These are phyloP conservation scores for Idaea dimidiata DNA, from an alignment of 2,888 invertebrate genomes.

Conservation along the genomic window DNA sequence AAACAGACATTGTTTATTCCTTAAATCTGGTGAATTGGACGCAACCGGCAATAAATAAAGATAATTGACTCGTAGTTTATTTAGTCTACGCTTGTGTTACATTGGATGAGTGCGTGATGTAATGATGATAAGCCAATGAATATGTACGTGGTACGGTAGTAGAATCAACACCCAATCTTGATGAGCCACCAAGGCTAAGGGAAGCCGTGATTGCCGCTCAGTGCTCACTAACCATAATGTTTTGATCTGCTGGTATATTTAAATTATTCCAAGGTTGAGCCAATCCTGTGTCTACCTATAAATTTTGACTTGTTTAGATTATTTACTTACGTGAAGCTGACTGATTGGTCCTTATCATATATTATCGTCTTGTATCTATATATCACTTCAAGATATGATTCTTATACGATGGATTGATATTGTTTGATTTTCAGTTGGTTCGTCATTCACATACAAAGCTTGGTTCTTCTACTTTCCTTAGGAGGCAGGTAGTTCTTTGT, in stretches of 20 bases:
- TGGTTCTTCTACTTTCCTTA: neutral
- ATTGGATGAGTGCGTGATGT: constrained; percentile 47
- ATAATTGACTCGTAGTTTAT: constrained; percentile 1
- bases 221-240: constrained; percentile 24
- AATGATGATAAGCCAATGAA: constrained; percentile 39
- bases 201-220: constrained; percentile 32
- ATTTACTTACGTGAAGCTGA: no score
- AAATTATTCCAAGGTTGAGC: constrained; percentile 14
- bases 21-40: neutral
- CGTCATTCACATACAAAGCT: neutral
- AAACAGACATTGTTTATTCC: neutral
- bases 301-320: no score
- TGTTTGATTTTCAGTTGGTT: no score
- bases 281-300: neutral
- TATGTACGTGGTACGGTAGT: constrained; percentile 30
- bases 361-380: neutral
- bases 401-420: neutral
- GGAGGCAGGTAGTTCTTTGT: neutral
- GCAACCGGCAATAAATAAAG: neutral
- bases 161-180: constrained; percentile 34
- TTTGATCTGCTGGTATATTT: constrained; percentile 20
- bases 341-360: no score
- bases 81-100: constrained; percentile 25
- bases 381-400: neutral
- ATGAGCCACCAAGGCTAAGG: constrained; percentile 51